Evolutionary conservation across 2,113 vertebrate species (phyloP).

Genomic region (Aegithalos caudatus): DNA sequence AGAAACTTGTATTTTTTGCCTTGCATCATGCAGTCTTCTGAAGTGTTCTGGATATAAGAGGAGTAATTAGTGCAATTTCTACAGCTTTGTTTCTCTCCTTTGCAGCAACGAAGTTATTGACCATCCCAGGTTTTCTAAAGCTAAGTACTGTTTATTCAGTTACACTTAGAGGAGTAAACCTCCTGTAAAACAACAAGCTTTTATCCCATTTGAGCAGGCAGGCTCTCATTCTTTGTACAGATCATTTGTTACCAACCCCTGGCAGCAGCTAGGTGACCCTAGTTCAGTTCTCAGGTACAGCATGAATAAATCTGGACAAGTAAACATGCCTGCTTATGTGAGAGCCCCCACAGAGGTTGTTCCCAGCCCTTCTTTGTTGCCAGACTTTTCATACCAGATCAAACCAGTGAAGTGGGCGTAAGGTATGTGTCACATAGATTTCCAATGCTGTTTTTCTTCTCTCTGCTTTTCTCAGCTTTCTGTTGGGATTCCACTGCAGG

Average conservation of each 20-base stretch:
- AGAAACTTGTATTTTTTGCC: neutral
- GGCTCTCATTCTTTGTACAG: neutral
- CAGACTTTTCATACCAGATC: neutral
- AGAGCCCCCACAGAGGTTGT: neutral
- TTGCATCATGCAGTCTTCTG: neutral
- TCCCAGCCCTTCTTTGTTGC: neutral
- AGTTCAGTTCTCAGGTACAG: neutral
- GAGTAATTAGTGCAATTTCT: neutral
- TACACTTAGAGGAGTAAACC: neutral
- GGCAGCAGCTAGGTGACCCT: neutral
- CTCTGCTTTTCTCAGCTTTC: neutral
- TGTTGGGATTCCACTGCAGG: neutral
- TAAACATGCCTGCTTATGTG: fast-evolving
- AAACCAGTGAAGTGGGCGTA: neutral
- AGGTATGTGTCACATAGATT: neutral
- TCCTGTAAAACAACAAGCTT: neutral
- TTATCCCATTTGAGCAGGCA: neutral
- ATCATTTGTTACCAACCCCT: neutral
- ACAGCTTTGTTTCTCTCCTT: neutral
- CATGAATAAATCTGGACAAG: neutral
- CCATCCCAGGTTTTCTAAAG: neutral
- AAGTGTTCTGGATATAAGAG: neutral
- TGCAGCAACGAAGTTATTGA: neutral
- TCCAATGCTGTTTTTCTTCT: neutral
- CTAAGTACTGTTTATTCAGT: neutral